Evolutionary conservation across 2,797 vertebrate genomes (phyloP).

Genomic region (Gymnopithys bicolor): DNA sequence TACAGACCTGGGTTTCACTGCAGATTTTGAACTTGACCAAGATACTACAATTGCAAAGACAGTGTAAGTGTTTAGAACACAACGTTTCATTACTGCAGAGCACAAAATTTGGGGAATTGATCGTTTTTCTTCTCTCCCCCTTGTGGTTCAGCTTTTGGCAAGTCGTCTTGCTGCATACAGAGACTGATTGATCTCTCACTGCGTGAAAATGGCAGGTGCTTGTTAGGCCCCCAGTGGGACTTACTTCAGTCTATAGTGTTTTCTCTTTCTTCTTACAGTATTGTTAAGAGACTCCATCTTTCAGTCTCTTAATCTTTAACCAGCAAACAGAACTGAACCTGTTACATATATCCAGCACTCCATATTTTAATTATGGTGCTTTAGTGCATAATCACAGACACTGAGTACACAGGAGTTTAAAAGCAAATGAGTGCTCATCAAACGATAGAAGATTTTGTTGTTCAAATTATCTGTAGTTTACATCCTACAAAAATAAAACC

Average conservation of each 20-base stretch:
- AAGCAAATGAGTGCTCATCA: background rate
- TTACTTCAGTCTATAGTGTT: background rate
- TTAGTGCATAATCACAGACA: background rate
- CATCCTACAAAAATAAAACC: background rate
- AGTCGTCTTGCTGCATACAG: background rate
- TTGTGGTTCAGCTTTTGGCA: conserved; percentile 47
- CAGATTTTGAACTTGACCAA: background rate
- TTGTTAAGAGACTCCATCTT: background rate
- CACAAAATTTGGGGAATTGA: conserved; percentile 25
- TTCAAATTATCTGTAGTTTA: background rate
- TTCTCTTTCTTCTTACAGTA: background rate
- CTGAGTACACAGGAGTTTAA: background rate
- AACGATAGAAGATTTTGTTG: background rate
- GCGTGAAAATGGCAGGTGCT: conserved; percentile 48
- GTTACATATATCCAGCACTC: background rate
- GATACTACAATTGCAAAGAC: background rate
- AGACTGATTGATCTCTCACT: conserved; percentile 52
- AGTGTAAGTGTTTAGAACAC: background rate
- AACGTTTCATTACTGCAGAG: background rate
- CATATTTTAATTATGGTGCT: background rate
- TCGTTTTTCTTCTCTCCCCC: conserved; percentile 50
- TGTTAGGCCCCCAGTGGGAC: conserved; percentile 37
- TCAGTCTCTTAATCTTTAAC: background rate
- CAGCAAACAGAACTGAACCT: background rate
- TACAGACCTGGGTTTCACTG: background rate